phyloP scores from a whole-genome alignment of 1,140 invertebrate species.

The fruit fly (Drosophila melanogaster) region DNA sequence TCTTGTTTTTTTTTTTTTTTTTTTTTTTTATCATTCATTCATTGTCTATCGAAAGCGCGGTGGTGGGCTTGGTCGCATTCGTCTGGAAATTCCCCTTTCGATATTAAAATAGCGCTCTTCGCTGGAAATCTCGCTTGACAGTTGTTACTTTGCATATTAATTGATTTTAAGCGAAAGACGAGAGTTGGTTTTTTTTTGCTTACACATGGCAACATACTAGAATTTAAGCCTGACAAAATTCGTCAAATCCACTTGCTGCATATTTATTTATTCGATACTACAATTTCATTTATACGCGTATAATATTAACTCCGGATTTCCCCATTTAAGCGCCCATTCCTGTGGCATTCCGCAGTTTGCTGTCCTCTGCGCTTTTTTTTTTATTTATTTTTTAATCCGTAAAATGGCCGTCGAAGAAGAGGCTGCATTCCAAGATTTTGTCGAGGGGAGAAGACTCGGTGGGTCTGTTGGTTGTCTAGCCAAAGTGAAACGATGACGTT shows the following conservation, averaged over 20 bases:
- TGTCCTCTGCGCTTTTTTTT: constrained; percentile 11
- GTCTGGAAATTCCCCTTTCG: constrained; percentile 24
- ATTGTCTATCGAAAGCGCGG: constrained; percentile 17
- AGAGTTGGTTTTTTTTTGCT: background rate
- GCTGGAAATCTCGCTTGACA: constrained; percentile 27
- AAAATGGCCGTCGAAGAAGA: constrained; percentile 48
- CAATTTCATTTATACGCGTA: background rate
- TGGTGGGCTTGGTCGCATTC: constrained; percentile 1
- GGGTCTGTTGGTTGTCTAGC: constrained; percentile 70
- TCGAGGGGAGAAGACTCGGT: constrained; percentile 32
- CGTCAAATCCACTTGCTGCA: background rate
- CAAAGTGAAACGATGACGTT: constrained; percentile 51
- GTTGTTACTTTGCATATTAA: constrained; percentile 19
- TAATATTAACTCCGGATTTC: background rate
- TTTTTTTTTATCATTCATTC: constrained; percentile 16
- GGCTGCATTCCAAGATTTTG: constrained; percentile 39
- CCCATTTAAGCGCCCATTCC: background rate
- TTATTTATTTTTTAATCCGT: constrained; percentile 11
- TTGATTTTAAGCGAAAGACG: constrained; percentile 10
- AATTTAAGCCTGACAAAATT: background rate
- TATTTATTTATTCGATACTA: background rate
- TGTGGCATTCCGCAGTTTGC: constrained; percentile 25
- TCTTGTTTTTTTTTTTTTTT: background rate
- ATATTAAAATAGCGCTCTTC: constrained; percentile 21
- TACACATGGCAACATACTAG: too few relatives aligned